Base-by-base conservation (phyloP, 2,888 invertebrate species). In the Chesias legatella region DNA sequence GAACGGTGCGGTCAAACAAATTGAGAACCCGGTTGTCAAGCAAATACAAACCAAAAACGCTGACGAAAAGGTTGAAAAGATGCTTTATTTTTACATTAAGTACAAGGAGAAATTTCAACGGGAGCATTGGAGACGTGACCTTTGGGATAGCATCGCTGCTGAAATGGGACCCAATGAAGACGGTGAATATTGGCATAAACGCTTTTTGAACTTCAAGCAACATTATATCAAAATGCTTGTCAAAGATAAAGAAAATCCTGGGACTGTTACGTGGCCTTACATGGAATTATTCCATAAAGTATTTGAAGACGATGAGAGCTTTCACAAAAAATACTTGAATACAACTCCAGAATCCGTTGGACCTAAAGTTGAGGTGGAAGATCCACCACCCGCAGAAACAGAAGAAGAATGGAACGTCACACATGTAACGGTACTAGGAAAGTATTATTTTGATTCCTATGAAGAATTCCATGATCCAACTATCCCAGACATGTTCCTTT, bases 401-500 rank as follows among this genome's bases (percentile, higher is more conserved):
- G 48, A 50, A 11, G 10, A 48, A 21, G 65, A 67, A 3, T 88
- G 85, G 82, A 68, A 74, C 42, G 60, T 61, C 0, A 71, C 77
- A 0, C 83, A 86, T 48, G 67, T 62, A 37, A 81, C 75, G 0
- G 75, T 85, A 9, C 46, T 88, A 34, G 72, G 72, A 0, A 88
- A 88, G 54, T 85, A 88, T 53, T 78, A 63, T 40, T 83, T 73
- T 56, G 88, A 88, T 39, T 80, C 82, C 28, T 78, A 79, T 13
- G 67, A 80, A 23, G 88, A 88, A 46, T 86, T 85, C 40, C 68
- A 73, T 56, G 85, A 88, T 51, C 51, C 51, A 0, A 78, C 81
- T 0, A 81, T 88, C 32, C 88, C 86, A 0, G 66, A 81, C n/a
- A 67, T 60, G 33, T 86, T 84, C 41, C 58, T 86, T 1, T 88